Evolutionary conservation across 64 coral and sea anemone species (phyloP).

Genomic region (Orbicella faveolata): DNA sequence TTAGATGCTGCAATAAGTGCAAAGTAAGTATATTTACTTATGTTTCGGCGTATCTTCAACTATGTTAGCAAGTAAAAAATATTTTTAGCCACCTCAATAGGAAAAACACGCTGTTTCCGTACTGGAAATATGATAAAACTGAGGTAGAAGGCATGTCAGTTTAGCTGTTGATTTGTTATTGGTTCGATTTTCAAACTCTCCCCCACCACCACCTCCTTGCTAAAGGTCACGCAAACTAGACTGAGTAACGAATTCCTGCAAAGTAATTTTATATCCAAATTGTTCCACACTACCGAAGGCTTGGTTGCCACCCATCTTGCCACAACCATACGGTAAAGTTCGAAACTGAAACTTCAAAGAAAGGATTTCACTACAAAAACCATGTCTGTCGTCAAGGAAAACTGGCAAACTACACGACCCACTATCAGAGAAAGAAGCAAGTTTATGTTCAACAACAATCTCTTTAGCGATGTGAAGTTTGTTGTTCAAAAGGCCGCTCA

Average conservation of each 20-base stretch:
- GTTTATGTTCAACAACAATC: not conserved
- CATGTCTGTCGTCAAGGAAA: not conserved
- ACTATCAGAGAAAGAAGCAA: not conserved
- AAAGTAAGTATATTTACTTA: not conserved
- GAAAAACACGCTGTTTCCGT: not conserved
- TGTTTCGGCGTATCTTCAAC: too few relatives aligned
- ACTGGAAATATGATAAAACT: not conserved
- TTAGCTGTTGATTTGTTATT: too few relatives aligned
- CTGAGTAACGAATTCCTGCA: too few relatives aligned
- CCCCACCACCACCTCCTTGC: too few relatives aligned
- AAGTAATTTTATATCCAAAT: too few relatives aligned
- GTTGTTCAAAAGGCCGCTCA: not conserved
- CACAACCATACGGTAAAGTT: too few relatives aligned
- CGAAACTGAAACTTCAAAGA: too few relatives aligned
- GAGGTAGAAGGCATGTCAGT: not conserved
- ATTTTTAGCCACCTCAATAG: not conserved
- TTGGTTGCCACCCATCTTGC: too few relatives aligned
- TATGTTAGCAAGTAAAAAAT: not conserved
- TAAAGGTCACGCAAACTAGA: too few relatives aligned
- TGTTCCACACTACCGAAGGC: too few relatives aligned
- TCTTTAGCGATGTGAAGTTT: not conserved
- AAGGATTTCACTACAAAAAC: not conserved
- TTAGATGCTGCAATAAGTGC: not conserved
- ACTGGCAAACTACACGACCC: not conserved
- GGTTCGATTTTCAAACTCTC: too few relatives aligned